Conservation (phyloP, 2,888 invertebrate genomes). For the Arrhopalites spinosus region DNA sequence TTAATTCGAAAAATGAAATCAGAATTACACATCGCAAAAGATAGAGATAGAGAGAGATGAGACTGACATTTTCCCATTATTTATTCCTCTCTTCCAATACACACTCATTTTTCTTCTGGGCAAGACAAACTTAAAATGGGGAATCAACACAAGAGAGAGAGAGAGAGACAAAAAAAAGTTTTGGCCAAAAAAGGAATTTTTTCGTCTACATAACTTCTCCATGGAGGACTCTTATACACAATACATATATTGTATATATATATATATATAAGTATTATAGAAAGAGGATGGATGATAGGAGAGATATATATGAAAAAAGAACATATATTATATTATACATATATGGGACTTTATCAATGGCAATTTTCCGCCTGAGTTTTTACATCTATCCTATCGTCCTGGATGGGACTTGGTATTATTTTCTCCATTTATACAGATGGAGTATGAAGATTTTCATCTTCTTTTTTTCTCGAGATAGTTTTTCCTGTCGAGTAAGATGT, state of each 20-base stretch:
- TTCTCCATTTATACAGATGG: not conserved
- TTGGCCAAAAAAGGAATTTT: constrained; percentile 26
- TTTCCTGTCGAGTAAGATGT: constrained; percentile 24
- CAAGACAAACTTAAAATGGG: not conserved
- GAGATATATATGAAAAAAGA: not conserved
- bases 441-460: constrained; percentile 24
- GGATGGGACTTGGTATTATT: constrained; percentile 1
- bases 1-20: constrained; percentile 34
- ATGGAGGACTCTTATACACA: not conserved
- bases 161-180: constrained; percentile 15
- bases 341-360: constrained; percentile 25
- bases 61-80: constrained; percentile 18
- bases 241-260: not conserved
- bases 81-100: constrained; percentile 13
- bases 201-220: constrained; percentile 3
- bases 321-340: not conserved
- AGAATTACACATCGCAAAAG: constrained; percentile 7
- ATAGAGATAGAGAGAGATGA: not conserved
- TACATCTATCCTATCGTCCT: constrained; percentile 6
- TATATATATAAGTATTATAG: not conserved
- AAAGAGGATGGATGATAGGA: not conserved
- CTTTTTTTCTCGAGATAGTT: constrained; percentile 19
- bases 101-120: not conserved
- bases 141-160: not conserved
- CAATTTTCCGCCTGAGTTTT: constrained; percentile 39